phyloP scores from a whole-genome alignment of 1,140 invertebrate genomes.

The Cardiocondyla obscurior region DNA sequence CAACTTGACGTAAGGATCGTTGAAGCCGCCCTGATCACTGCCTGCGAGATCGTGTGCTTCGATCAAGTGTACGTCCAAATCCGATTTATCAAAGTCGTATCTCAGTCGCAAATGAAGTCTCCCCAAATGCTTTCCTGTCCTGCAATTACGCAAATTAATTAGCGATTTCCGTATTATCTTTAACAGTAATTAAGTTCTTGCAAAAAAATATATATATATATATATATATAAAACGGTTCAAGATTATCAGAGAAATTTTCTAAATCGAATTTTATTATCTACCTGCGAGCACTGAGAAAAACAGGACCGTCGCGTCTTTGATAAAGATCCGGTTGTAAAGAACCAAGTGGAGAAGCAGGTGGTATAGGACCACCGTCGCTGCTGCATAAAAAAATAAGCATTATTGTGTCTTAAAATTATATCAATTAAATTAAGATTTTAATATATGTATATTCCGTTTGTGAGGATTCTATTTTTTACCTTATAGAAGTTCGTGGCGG shows the following conservation, averaged over 20 bases:
- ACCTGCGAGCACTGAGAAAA: slow-evolving; percentile 86
- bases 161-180: background rate
- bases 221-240: background rate
- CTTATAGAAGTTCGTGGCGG: slow-evolving; percentile 84
- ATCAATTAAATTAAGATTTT: too few species aligned
- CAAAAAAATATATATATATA: too few species aligned
- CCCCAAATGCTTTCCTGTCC: slow-evolving; percentile 87
- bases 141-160: slow-evolving; percentile 64
- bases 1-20: slow-evolving; percentile 93
- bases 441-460: background rate
- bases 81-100: slow-evolving; percentile 95
- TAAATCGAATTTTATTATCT: slow-evolving; percentile 31
- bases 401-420: background rate
- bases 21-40: slow-evolving; percentile 92
- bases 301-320: slow-evolving; percentile 89
- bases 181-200: background rate
- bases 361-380: slow-evolving; percentile 79
- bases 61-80: slow-evolving; percentile 94
- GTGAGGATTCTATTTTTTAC: slow-evolving; percentile 56
- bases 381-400: slow-evolving; percentile 19
- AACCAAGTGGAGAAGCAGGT: slow-evolving; percentile 90
- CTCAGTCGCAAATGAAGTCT: slow-evolving; percentile 93
- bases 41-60: slow-evolving; percentile 92
- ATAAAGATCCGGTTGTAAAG: slow-evolving; percentile 94
- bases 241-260: slow-evolving; percentile 1